Conservation (phyloP, 2,888 invertebrate species). For the Drosophila pullipes region DNA sequence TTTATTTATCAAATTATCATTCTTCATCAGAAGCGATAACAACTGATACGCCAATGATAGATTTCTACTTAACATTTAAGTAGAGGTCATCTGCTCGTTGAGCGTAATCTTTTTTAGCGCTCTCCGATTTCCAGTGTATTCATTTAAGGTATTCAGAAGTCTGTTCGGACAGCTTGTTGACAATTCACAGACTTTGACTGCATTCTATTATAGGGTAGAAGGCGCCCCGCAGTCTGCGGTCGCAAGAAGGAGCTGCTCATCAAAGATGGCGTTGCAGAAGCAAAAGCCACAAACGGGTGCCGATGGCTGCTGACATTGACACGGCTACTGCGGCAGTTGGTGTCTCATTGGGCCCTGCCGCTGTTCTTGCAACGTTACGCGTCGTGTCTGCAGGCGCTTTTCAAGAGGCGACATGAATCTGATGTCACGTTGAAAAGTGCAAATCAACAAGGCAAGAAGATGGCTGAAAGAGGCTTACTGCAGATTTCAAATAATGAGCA, state of each 20-base stretch:
- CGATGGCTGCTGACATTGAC: slow-evolving; percentile 39
- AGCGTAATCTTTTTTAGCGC: neutral
- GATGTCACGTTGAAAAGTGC: slow-evolving; percentile 44
- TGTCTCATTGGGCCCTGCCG: neutral
- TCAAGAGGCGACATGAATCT: slow-evolving; percentile 12
- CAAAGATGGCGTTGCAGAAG: slow-evolving; percentile 12
- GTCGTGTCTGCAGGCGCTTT: neutral
- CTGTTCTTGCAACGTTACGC: slow-evolving; percentile 1
- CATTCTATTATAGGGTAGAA: neutral
- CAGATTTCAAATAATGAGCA: slow-evolving; percentile 9
- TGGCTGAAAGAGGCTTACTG: slow-evolving; percentile 19
- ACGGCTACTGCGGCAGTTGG: slow-evolving; percentile 1
- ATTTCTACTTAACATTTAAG: neutral
- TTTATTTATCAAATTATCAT: neutral
- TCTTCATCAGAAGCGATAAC: neutral
- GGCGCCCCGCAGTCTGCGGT: slow-evolving; percentile 7
- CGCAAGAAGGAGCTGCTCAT: slow-evolving; percentile 3
- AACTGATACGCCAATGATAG: neutral
- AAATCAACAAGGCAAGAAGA: slow-evolving; percentile 38
- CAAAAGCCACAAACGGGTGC: slow-evolving; percentile 23
- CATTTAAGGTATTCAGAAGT: neutral
- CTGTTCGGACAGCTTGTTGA: neutral
- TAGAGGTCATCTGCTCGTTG: neutral
- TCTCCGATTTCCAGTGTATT: neutral
- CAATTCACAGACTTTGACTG: neutral